Evolutionary conservation across 1,140 invertebrate species (phyloP).

Genomic region (Carposina sasakii): DNA sequence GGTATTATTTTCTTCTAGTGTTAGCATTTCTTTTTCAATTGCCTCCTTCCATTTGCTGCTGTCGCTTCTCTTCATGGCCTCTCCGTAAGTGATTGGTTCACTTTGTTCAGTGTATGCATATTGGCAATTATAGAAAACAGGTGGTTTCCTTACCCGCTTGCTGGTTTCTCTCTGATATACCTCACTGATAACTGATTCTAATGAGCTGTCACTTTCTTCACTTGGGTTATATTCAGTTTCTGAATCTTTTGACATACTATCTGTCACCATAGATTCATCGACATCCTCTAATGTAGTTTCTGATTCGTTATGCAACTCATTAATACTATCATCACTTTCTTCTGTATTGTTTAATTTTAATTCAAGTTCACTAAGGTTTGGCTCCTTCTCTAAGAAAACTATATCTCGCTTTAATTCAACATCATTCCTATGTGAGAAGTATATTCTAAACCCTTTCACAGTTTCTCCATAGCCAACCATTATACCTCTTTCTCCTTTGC

Average conservation of each 20-base stretch:
- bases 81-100: conserved; percentile 9
- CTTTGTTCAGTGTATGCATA: not conserved
- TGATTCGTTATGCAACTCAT: too few species aligned
- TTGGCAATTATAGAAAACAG: too few species aligned
- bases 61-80: not conserved
- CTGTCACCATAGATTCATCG: too few species aligned
- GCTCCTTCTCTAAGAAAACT: conserved; percentile 6
- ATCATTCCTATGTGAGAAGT: conserved; percentile 9
- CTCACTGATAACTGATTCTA: too few species aligned
- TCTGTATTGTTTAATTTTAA: too few species aligned
- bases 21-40: conserved; percentile 4
- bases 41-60: conserved; percentile 4
- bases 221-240: too few species aligned
- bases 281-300: too few species aligned
- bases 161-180: not conserved
- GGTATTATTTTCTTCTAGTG: conserved; percentile 3
- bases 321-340: too few species aligned
- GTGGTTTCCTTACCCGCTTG: too few species aligned
- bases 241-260: too few species aligned
- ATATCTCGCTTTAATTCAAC: conserved; percentile 17
- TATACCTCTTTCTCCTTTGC: conserved; percentile 20
- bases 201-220: too few species aligned
- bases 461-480: conserved; percentile 41
- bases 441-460: conserved; percentile 16
- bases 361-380: too few species aligned